Evolutionary conservation across 2,113 vertebrate genomes (phyloP).

Genomic region (Lanius ludovicianus): DNA sequence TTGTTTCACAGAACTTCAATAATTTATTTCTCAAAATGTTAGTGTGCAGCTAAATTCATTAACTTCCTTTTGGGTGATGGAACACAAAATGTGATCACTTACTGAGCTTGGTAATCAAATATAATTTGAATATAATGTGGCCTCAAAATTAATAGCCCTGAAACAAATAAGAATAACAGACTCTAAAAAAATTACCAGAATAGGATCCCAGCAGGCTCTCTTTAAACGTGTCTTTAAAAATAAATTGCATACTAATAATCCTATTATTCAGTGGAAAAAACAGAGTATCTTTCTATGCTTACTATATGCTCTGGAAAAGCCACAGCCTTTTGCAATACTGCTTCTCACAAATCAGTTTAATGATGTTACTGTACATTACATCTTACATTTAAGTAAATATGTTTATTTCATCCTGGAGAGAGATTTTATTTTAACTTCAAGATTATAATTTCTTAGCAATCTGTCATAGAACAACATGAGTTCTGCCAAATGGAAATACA

Average conservation of each 20-base stretch:
- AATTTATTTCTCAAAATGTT: neutral
- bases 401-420: conserved; percentile 12
- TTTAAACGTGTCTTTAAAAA: conserved; percentile 5
- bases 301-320: neutral
- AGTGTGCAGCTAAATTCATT: neutral
- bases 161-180: conserved; percentile 11
- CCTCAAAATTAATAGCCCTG: conserved; percentile 8
- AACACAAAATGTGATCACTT: conserved; percentile 7
- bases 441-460: neutral
- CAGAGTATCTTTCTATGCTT: neutral
- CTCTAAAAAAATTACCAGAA: neutral
- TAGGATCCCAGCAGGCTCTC: neutral
- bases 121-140: conserved; percentile 48
- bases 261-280: conserved; percentile 30
- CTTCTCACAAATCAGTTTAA: conserved; percentile 7
- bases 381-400: conserved; percentile 39
- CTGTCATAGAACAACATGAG: neutral
- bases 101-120: conserved; percentile 20
- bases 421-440: neutral
- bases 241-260: conserved; percentile 40
- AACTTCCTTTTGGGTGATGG: neutral
- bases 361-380: neutral
- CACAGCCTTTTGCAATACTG: neutral
- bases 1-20: neutral
- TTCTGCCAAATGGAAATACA: neutral